phyloP scores from a whole-genome alignment of 1,140 invertebrate species.

The Pantala flavescens region DNA sequence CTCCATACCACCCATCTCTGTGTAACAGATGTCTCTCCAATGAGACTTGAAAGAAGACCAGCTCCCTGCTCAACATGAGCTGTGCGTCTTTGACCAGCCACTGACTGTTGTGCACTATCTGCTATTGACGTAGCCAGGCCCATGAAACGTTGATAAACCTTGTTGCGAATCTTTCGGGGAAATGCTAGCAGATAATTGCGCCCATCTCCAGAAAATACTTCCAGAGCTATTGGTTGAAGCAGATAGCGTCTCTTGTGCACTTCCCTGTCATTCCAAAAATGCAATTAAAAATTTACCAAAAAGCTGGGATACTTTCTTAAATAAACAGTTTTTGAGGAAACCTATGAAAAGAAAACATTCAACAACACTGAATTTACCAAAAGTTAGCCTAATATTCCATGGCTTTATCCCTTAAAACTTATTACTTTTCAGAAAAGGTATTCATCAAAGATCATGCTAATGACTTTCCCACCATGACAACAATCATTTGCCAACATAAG shows the following conservation, averaged over 20 bases:
- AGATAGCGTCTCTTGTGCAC: conserved; percentile 78
- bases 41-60: conserved; percentile 81
- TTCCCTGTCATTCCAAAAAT: conserved; percentile 42
- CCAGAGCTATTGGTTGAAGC: conserved; percentile 91
- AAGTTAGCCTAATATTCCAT: too few species aligned
- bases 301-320: too few species aligned
- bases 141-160: conserved; percentile 80
- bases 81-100: conserved; percentile 89
- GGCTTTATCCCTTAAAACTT: too few species aligned
- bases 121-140: conserved; percentile 86
- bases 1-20: conserved; percentile 88
- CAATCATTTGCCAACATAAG: too few species aligned
- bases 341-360: too few species aligned
- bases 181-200: conserved; percentile 95
- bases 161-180: conserved; percentile 87
- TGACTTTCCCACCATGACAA: too few species aligned
- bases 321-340: too few species aligned
- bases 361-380: too few species aligned
- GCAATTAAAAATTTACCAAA: too few species aligned
- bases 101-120: conserved; percentile 89
- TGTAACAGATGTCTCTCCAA: conserved; percentile 96
- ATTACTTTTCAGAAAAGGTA: too few species aligned
- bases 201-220: conserved; percentile 96
- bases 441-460: too few species aligned
- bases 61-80: conserved; percentile 92